phyloP scores from a whole-genome alignment of 2,797 vertebrate genomes.

The Coregonus ussuriensis region DNA sequence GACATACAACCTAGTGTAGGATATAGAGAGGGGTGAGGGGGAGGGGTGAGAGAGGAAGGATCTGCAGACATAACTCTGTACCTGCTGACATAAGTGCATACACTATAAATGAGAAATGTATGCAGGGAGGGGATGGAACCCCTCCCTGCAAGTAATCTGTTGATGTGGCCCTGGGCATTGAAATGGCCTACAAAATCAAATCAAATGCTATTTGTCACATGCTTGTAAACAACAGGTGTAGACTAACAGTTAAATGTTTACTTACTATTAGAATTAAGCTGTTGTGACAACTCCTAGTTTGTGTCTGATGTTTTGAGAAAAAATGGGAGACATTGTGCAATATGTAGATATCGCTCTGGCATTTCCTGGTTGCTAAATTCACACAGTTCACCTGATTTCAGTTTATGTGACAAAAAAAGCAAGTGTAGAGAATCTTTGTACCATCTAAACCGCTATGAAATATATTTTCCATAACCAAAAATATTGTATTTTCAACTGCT shows the following conservation, averaged over 20 bases:
- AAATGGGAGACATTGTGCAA: neutral
- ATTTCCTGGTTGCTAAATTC: too few relatives aligned
- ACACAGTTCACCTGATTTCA: too few relatives aligned
- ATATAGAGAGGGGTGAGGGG: neutral
- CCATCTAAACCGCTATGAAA: too few relatives aligned
- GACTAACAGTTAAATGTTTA: too few relatives aligned
- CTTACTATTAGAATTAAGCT: too few relatives aligned
- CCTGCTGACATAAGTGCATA: slow-evolving; percentile 14
- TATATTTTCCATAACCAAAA: too few relatives aligned
- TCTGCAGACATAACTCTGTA: neutral
- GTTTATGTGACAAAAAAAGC: too few relatives aligned
- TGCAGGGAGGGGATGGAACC: neutral
- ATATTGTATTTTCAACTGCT: too few relatives aligned
- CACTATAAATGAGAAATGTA: neutral
- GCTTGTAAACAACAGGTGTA: too few relatives aligned
- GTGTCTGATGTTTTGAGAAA: neutral
- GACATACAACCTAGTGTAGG: neutral
- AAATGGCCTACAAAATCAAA: neutral
- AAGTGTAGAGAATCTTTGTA: too few relatives aligned
- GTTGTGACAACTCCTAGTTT: neutral
- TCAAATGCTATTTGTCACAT: too few relatives aligned
- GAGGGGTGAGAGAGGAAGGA: neutral
- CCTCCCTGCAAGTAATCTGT: neutral
- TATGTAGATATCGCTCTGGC: too few relatives aligned
- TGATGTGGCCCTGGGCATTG: neutral